Base-by-base conservation (phyloP, 2,888 invertebrate species). In the Carcina quercana region DNA sequence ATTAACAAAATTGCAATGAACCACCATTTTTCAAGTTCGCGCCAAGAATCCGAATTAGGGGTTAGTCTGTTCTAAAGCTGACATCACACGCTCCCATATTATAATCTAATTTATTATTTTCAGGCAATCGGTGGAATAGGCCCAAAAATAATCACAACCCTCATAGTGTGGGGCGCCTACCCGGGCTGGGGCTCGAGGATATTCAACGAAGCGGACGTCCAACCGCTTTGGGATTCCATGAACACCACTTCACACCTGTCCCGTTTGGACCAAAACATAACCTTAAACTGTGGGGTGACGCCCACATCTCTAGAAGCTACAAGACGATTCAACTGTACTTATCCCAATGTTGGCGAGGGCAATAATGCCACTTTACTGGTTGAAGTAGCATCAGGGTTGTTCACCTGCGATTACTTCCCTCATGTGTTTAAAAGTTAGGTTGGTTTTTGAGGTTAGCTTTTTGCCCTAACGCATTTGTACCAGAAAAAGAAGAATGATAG, bases 51-150 rank as follows among this genome's bases (percentile, higher is more conserved):
- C n/a, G n/a, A n/a, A n/a, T n/a, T n/a, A n/a, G n/a, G n/a, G n/a
- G n/a, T n/a, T n/a, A n/a, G n/a, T n/a, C n/a, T n/a, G n/a, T n/a
- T n/a, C n/a, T n/a, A n/a, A n/a, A n/a, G n/a, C n/a, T n/a, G n/a
- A n/a, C n/a, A n/a, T n/a, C n/a, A n/a, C n/a, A n/a, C n/a, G n/a
- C n/a, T n/a, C n/a, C n/a, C n/a, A n/a, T n/a, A n/a, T n/a, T n/a
- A n/a, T n/a, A n/a, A n/a, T n/a, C n/a, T n/a, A n/a, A n/a, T n/a
- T n/a, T n/a, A n/a, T n/a, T n/a, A n/a, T n/a, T n/a, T n/a, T n/a
- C 69, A 90, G 90, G 87, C 90, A 0, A 80, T 91, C 38, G 92
- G 92, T 30, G 94, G 94, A 7, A 87, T 92, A 39, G 90, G 91
- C 0, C 92, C 96, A 15, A 93, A 92, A 42, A 67, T 92, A 5